A percentile compares a stretch with the other conserved stretches of the same genome.
Evolutionary conservation across 2,797 vertebrate species (phyloP).

Genomic region (Acanthopagrus latus): DNA sequence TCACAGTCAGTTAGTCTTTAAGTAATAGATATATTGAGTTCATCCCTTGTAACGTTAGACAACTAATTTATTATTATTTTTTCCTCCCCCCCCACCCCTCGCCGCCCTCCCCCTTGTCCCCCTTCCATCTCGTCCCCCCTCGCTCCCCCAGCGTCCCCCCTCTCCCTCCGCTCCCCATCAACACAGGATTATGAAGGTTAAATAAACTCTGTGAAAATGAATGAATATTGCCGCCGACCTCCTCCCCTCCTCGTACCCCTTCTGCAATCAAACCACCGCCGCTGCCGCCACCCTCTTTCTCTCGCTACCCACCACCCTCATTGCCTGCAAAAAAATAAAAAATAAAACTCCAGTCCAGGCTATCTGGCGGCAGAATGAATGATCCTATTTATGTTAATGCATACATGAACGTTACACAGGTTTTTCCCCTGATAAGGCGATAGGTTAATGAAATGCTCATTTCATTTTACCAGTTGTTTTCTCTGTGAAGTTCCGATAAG

Average conservation of each 20-base stretch:
- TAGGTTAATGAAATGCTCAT: conserved; percentile 99
- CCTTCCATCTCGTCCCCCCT: conserved; percentile 46
- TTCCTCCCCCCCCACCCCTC: conserved; percentile 45
- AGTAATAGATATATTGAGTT: conserved; percentile 99
- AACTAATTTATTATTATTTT: conserved; percentile 98
- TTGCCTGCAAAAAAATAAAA: conserved; percentile 71
- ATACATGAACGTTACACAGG: conserved; percentile 99
- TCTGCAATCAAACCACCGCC: conserved; percentile 80
- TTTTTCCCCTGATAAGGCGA: conserved; percentile 99
- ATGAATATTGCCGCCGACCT: conserved; percentile 83
- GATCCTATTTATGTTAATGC: conserved; percentile 99
- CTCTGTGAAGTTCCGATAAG: conserved; percentile 99
- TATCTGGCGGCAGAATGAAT: conserved; percentile 98
- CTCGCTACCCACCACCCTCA: conserved; percentile 66
- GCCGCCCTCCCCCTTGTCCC: conserved; percentile 28
- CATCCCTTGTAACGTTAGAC: conserved; percentile 99
- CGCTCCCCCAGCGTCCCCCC: conserved; percentile 57
- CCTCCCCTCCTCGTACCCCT: conserved; percentile 63
- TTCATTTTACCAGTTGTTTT: conserved; percentile 99
- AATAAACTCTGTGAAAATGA: conserved; percentile 96
- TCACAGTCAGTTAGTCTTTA: conserved; percentile 99
- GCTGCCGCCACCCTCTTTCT: conserved; percentile 62
- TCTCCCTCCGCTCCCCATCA: conserved; percentile 87
- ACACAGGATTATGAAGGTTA: conserved; percentile 98
- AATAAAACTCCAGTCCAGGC: conserved; percentile 80